Evolutionary conservation across 35 echinoderm and acorn worm species (phyloP).

Genomic region (Acanthaster planci): DNA sequence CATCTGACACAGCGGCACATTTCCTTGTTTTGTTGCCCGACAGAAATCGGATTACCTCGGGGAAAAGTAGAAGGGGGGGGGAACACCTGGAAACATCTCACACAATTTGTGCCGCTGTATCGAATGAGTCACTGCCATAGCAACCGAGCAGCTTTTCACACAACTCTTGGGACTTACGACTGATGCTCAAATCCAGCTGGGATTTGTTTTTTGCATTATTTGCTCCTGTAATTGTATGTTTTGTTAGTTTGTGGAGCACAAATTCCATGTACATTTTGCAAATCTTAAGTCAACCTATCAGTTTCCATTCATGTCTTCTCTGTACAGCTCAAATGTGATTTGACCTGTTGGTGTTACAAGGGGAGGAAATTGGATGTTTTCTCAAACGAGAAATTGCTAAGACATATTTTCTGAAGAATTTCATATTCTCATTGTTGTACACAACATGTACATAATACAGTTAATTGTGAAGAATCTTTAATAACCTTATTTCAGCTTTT

Average conservation of each 20-base stretch:
- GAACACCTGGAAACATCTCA: conserved; percentile 16
- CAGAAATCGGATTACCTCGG: neutral
- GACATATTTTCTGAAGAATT: too few relatives aligned
- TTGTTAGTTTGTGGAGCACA: neutral
- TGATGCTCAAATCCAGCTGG: too few relatives aligned
- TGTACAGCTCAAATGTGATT: neutral
- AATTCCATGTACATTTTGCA: neutral
- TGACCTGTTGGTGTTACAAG: neutral
- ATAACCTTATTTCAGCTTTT: too few relatives aligned
- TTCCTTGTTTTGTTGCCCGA: neutral
- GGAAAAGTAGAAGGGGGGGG: too few relatives aligned
- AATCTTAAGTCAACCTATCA: neutral
- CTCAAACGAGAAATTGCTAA: too few relatives aligned
- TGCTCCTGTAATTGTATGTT: too few relatives aligned
- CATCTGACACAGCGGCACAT: neutral
- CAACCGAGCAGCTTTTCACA: neutral
- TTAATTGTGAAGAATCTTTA: too few relatives aligned
- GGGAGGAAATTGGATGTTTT: too few relatives aligned
- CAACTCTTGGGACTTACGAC: neutral
- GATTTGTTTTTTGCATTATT: too few relatives aligned
- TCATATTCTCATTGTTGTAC: too few relatives aligned
- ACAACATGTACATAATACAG: too few relatives aligned
- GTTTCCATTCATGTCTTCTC: neutral
- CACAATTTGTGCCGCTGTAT: neutral
- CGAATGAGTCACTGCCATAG: neutral